Percentiles rank a stretch among this genome's conserved stretches.
phyloP scores from a whole-genome alignment of 1,140 invertebrate genomes.

The Ruditapes philippinarum region DNA sequence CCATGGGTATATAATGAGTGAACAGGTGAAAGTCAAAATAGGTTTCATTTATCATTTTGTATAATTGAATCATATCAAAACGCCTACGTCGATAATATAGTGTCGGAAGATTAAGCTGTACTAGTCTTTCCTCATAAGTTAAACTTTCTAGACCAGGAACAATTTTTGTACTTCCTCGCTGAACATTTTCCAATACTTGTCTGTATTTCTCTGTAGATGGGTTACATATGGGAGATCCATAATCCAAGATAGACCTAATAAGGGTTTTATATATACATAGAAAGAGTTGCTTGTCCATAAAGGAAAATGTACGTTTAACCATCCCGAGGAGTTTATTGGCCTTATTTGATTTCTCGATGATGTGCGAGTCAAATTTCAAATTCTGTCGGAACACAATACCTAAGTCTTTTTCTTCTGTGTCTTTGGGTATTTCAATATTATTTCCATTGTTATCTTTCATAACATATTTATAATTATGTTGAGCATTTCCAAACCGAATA shows the following conservation, averaged over 20 bases:
- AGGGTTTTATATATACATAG: slow-evolving; percentile 30
- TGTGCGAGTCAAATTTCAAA: not conserved
- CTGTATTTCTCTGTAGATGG: slow-evolving; percentile 15
- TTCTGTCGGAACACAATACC: slow-evolving; percentile 14
- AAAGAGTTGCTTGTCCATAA: slow-evolving; percentile 48
- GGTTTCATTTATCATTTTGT: slow-evolving; percentile 1
- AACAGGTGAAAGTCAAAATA: too few relatives aligned
- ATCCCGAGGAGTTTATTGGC: not conserved
- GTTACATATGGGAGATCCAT: slow-evolving; percentile 6
- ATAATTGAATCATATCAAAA: slow-evolving; percentile 12
- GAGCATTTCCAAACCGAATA: not conserved
- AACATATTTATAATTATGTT: too few relatives aligned
- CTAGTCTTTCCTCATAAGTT: slow-evolving; percentile 15
- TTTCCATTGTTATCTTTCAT: too few relatives aligned
- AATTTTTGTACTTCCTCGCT: slow-evolving; percentile 7
- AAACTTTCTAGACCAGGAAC: not conserved
- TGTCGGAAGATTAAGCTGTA: not conserved
- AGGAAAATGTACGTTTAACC: slow-evolving; percentile 22
- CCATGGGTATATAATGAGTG: too few relatives aligned
- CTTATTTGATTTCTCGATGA: not conserved
- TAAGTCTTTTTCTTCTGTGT: not conserved
- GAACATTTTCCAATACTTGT: slow-evolving; percentile 10
- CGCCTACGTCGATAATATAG: not conserved
- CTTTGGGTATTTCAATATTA: not conserved
- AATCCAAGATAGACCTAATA: slow-evolving; percentile 12